Base-by-base conservation (phyloP, 2,888 invertebrate genomes). In the Panopea generosa region DNA sequence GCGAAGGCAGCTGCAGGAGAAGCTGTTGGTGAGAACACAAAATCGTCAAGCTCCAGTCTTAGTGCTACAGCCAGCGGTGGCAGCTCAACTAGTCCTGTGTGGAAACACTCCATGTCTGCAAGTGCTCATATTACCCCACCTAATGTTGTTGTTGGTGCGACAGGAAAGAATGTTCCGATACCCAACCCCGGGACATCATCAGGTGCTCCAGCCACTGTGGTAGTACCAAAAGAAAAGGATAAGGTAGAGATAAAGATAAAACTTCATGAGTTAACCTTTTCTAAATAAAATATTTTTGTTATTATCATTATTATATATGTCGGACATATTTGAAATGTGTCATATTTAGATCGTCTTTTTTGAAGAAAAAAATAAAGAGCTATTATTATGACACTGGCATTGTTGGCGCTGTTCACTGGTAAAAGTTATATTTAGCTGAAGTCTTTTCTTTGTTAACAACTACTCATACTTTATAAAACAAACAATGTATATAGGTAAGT, bases 71-170 rank as follows among this genome's bases (percentile, higher is more conserved):
- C 63, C 9, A 61, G 78, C 47, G 33, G 72, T 43, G 29, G 65
- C 63, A 57, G 75, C 50, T 43, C 77, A 18, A 55, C 70, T 27
- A 73, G 78, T 56, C 78, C 83, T 40, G 73, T 72, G 20, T 80
- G 82, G 14, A 96, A 96, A 92, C 94, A 95, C 94, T 90, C 95
- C 94, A 57, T 92, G 47, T 89, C 93, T n/a, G 85, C 93, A 27
- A 78, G 85, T 66, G 73, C 84, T 59, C 85, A 87, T 70, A 86
- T 89, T 55, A 86, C 90, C 40, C 93, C 93, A n/a, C 92, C 93
- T 24, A 92, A 92, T 81, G 91, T 93, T 11, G 91, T 93, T 22
- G 87, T 92, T 20, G 87, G 87, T 7, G 86, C 86, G n/a, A 75
- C 84, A 26, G 85, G 85, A 4, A 84, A 82, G n/a, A 50, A 60